These are phyloP conservation scores for Latrodectus elegans DNA, from an alignment of 2,888 invertebrate genomes.

Conservation along the genomic window DNA sequence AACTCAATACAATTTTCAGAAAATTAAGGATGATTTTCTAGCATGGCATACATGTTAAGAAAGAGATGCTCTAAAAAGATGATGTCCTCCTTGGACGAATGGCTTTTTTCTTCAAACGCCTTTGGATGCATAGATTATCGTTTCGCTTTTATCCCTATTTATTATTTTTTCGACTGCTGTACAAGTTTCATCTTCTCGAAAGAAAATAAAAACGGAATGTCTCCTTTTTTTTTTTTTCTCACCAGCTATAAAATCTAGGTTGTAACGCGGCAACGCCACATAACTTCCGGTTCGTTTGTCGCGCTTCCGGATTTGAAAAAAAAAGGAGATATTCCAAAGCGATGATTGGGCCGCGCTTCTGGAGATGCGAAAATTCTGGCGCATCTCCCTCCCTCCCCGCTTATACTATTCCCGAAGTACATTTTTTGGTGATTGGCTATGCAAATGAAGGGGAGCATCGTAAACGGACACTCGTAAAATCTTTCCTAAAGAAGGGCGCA, in stretches of 20 bases:
- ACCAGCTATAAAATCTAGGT: slow-evolving; percentile 54
- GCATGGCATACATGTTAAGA: too few relatives aligned
- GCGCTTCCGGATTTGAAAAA: slow-evolving; percentile 28
- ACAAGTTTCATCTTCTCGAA: too few relatives aligned
- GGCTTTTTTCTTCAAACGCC: too few relatives aligned
- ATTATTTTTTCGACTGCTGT: too few relatives aligned
- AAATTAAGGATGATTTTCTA: too few relatives aligned
- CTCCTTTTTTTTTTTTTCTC: not conserved
- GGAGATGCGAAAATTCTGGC: slow-evolving; percentile 47
- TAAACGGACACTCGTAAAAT: slow-evolving; percentile 67
- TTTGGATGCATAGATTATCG: too few relatives aligned
- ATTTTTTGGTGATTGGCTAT: slow-evolving; percentile 69
- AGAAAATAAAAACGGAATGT: slow-evolving; percentile 11
- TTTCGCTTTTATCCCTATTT: too few relatives aligned
- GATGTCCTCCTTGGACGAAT: too few relatives aligned
- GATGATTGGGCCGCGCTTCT: slow-evolving; percentile 54
- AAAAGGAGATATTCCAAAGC: slow-evolving; percentile 64
- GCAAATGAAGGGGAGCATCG: slow-evolving; percentile 63
- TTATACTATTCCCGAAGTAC: slow-evolving; percentile 56
- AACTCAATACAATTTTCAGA: too few relatives aligned
- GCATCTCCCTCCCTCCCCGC: slow-evolving; percentile 32
- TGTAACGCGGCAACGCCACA: slow-evolving; percentile 66
- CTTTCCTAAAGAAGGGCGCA: not conserved
- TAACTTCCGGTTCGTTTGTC: slow-evolving; percentile 68
- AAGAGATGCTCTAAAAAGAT: too few relatives aligned